Evolutionary conservation across 2,888 invertebrate species (phyloP), one percentile per base, ranked within the genome.

Genomic region (Mylabris sibirica): DNA sequence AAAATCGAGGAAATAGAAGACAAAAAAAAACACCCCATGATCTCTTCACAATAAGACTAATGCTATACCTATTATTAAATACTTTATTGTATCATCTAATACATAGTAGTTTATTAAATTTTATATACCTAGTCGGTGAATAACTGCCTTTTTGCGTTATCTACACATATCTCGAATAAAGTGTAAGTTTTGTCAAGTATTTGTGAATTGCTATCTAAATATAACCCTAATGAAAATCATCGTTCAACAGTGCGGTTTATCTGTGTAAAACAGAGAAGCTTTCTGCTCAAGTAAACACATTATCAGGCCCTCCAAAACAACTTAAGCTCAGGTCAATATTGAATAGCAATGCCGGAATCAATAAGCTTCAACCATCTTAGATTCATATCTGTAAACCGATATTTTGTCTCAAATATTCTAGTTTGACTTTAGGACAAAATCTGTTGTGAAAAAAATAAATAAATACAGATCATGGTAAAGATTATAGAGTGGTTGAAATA

Each of bases 321-420:
- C 78, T 79, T 78, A 78, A 75, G 76, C 77, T 66, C 74, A 76
- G 73, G 78, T 79, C 80, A 81, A 81, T 80, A 81, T 81, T 80
- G 76, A 78, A 78, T 73, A 77, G 76, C 76, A 72, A 78, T 77
- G 79, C 78, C 78, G 79, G 73, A 80, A 81, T 81, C 81, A 81
- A 81, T 81, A 81, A 78, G 74, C 75, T 75, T 76, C 72, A 79
- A 76, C 77, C 77, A 78, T 78, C 77, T 53, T 75, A 77, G 78
- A 79, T 80, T 77, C 76, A 75, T 76, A 81, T 80, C 79, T 76
- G 78, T 77, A 80, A 79, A 74, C 75, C 69, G 77, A 78, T 78
- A 77, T 24, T 53, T 53, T 20, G 24, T 53, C 53, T 53, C 12
- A 53, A 53, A 53, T 53, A 53, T 49, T 49, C 6, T 24, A 53